Conservation (phyloP, 2,113 vertebrate species). For the Girardinichthys multiradiatus region DNA sequence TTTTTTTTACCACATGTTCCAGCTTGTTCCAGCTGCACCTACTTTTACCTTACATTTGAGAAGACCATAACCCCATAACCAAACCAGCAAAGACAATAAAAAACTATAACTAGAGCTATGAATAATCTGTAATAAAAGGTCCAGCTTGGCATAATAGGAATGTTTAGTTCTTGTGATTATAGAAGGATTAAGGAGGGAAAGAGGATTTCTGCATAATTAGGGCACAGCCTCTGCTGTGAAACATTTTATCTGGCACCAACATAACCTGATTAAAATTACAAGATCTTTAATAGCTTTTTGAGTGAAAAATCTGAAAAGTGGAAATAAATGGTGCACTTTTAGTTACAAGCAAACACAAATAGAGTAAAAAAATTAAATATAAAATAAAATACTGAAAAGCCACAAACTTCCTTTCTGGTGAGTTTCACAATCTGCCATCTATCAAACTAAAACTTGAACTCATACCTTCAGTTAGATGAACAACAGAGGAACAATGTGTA, state of each 20-base stretch:
- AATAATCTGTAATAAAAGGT: neutral
- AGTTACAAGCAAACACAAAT: neutral
- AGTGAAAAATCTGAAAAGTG: neutral
- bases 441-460: neutral
- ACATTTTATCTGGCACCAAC: slow-evolving; percentile 18
- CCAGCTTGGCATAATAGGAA: slow-evolving; percentile 19
- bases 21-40: slow-evolving; percentile 47
- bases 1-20: slow-evolving; percentile 53
- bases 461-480: slow-evolving; percentile 38
- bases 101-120: neutral
- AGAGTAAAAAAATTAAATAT: neutral
- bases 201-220: slow-evolving; percentile 56
- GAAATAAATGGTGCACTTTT: neutral
- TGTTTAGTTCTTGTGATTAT: slow-evolving; percentile 34
- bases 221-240: slow-evolving; percentile 56
- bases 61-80: neutral
- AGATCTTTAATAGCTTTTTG: no score
- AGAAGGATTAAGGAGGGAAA: slow-evolving; percentile 54
- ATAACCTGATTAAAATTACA: neutral
- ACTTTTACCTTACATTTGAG: slow-evolving; percentile 33
- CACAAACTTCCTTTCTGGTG: slow-evolving; percentile 35
- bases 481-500: slow-evolving; percentile 21
- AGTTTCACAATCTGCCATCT: slow-evolving; percentile 16
- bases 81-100: neutral
- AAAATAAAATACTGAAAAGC: slow-evolving; percentile 11